These are phyloP conservation scores for Pterobdella sp. DNA, from an alignment of 2,888 invertebrate species.

Conservation along the genomic window DNA sequence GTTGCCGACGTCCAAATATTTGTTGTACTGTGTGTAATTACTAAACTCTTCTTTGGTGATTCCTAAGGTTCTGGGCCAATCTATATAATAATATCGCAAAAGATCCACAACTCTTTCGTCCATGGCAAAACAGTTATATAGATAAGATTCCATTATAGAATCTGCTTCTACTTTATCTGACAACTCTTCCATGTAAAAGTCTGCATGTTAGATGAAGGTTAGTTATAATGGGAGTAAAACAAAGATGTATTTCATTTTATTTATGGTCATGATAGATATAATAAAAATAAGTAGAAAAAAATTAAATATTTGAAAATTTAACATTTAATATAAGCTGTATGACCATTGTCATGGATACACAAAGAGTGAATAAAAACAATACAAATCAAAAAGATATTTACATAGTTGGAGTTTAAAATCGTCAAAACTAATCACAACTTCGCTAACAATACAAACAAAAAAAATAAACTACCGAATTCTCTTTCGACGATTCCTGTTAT, in stretches of 20 bases:
- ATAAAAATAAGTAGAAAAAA: not conserved
- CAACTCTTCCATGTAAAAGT: slow-evolving; percentile 18
- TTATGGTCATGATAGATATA: not conserved
- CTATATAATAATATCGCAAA: slow-evolving; percentile 35
- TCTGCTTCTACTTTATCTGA: slow-evolving; percentile 20
- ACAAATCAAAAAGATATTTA: not conserved
- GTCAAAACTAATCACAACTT: not conserved
- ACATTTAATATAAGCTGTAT: not conserved
- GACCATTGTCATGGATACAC: not conserved
- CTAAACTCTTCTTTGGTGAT: not conserved
- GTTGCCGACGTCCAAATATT: not conserved
- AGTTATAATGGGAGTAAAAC: not conserved
- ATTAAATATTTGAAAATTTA: not conserved
- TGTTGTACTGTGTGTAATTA: not conserved
- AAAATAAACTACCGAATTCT: slow-evolving; percentile 35
- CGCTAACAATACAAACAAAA: not conserved
- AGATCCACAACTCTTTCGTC: slow-evolving; percentile 29
- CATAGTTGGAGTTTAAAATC: not conserved
- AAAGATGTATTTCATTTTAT: slow-evolving; percentile 26
- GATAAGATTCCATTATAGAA: slow-evolving; percentile 34
- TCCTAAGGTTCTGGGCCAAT: slow-evolving; percentile 31
- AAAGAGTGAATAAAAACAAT: not conserved
- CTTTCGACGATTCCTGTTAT: slow-evolving; percentile 36
- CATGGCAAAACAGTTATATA: slow-evolving; percentile 28
- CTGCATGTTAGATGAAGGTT: not conserved